Conservation (phyloP, 2,113 vertebrate genomes). For the Ailuropoda melanoleuca region DNA sequence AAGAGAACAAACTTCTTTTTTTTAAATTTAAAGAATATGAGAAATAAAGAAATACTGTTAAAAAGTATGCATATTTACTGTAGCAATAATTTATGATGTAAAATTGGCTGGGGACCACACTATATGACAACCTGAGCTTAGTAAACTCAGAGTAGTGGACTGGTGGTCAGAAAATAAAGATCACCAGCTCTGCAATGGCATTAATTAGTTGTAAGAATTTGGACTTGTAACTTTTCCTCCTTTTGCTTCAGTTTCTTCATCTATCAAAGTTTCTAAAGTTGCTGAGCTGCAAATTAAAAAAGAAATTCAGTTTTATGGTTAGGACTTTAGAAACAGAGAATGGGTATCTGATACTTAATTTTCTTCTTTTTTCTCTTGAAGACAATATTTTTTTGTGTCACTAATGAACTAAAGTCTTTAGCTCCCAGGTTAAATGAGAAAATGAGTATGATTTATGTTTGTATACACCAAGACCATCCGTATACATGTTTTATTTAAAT, state of each 20-base stretch:
- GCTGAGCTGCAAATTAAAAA: neutral
- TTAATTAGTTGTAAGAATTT: neutral
- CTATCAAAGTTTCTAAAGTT: neutral
- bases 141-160: neutral
- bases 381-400: neutral
- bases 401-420: neutral
- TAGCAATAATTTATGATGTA: neutral
- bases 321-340: neutral
- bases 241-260: neutral
- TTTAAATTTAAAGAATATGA: neutral
- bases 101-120: neutral
- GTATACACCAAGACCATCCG: neutral
- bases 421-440: neutral
- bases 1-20: neutral
- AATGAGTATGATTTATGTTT: neutral
- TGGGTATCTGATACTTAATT: neutral
- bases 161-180: neutral
- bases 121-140: neutral
- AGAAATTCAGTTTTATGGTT: neutral
- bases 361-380: neutral
- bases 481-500: neutral
- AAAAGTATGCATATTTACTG: neutral
- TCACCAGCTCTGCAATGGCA: neutral
- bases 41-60: neutral
- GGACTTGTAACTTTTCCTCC: neutral